phyloP scores from a whole-genome alignment of 1,140 invertebrate genomes.

The Bombus terrestris region DNA sequence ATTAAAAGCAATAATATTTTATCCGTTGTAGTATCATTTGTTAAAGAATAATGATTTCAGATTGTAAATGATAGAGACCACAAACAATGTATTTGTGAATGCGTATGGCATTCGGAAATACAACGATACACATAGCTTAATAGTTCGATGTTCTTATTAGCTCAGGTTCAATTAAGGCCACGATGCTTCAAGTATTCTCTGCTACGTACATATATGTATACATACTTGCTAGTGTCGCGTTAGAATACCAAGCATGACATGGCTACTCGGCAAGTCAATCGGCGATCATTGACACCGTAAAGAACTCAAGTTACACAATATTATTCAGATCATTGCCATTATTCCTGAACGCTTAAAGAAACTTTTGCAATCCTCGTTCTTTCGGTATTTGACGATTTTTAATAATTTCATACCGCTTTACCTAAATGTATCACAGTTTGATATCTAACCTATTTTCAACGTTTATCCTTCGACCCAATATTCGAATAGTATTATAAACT shows the following conservation, averaged over 20 bases:
- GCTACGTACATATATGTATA: slow-evolving; percentile 33
- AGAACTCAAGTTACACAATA: background rate
- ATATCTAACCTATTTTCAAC: background rate
- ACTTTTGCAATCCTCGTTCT: too few relatives aligned
- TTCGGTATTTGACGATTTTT: too few relatives aligned
- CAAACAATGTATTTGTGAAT: slow-evolving; percentile 21
- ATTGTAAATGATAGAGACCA: background rate
- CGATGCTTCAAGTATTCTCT: slow-evolving; percentile 54
- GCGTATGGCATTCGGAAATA: slow-evolving; percentile 30
- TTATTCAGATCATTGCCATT: background rate
- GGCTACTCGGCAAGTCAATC: background rate
- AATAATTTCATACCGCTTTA: too few relatives aligned
- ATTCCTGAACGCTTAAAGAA: background rate
- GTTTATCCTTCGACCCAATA: background rate
- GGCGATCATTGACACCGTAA: slow-evolving; percentile 29
- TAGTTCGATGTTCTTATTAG: slow-evolving; percentile 54
- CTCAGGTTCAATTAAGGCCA: slow-evolving; percentile 71
- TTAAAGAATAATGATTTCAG: background rate
- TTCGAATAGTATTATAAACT: background rate
- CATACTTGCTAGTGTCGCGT: slow-evolving; percentile 59
- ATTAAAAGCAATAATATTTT: background rate
- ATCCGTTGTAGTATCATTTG: background rate
- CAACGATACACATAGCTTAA: slow-evolving; percentile 36
- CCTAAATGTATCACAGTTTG: background rate
- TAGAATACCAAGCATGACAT: slow-evolving; percentile 60